Percentiles rank a stretch among this genome's conserved stretches.
These are phyloP conservation scores for Emys orbicularis DNA, from an alignment of 2,797 vertebrate genomes.

Conservation along the genomic window DNA sequence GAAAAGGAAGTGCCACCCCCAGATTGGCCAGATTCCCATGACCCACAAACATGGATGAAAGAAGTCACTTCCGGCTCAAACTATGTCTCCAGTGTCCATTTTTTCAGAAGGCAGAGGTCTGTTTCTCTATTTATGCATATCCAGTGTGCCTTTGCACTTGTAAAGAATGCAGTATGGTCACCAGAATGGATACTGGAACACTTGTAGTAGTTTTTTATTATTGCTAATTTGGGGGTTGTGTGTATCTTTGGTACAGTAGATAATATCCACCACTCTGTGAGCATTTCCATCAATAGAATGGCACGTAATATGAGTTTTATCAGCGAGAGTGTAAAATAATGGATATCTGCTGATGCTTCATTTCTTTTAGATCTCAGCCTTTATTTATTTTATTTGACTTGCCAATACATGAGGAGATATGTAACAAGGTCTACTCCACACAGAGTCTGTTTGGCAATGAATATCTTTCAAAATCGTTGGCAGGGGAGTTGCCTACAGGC, in stretches of 20 bases:
- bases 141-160: neutral
- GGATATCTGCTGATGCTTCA: neutral
- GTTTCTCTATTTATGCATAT: neutral
- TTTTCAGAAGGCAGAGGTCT: neutral
- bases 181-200: neutral
- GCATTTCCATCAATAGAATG: neutral
- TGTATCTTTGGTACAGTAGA: neutral
- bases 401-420: neutral
- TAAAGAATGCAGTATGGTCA: neutral
- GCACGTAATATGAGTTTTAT: neutral
- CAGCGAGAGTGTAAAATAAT: neutral
- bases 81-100: neutral
- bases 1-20: conserved; percentile 42
- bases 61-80: neutral
- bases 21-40: conserved; percentile 33
- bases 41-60: neutral
- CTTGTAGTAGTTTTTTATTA: neutral
- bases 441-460: neutral
- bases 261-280: neutral
- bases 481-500: neutral
- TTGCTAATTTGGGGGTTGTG: neutral
- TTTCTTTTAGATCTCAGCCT: neutral
- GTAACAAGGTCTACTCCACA: neutral
- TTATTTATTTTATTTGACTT: neutral
- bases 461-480: neutral